A percentile compares a stretch with the other conserved stretches of the same genome.
These are phyloP conservation scores for Dipus sagitta DNA, from an alignment of 2,797 vertebrate genomes.

Conservation along the genomic window DNA sequence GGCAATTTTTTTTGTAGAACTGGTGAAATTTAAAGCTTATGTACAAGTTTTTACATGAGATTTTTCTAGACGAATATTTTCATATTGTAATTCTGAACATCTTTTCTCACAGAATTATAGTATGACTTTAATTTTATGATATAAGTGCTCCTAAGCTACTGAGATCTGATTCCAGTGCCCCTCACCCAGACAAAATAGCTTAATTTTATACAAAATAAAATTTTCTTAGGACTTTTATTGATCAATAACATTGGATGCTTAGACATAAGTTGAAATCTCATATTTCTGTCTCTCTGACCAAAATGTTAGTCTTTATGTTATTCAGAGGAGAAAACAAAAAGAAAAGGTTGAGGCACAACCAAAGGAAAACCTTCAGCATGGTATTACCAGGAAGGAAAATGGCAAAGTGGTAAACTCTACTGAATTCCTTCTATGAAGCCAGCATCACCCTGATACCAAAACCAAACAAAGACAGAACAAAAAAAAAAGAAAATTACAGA, in stretches of 20 bases:
- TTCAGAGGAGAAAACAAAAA: background rate
- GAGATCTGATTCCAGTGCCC: background rate
- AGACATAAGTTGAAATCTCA: background rate
- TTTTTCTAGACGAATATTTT: slow-evolving; percentile 34
- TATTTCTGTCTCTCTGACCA: background rate
- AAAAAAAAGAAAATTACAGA: too few species aligned
- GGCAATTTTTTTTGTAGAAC: background rate
- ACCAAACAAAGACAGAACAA: too few species aligned
- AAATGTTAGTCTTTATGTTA: background rate
- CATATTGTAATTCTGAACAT: background rate
- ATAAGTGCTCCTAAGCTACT: background rate
- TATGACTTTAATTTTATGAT: background rate
- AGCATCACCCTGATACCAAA: too few species aligned
- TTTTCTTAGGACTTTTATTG: background rate
- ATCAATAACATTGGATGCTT: background rate
- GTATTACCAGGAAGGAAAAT: background rate
- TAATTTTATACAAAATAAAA: slow-evolving; percentile 39
- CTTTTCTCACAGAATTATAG: background rate
- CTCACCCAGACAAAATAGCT: background rate
- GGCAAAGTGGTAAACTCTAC: background rate
- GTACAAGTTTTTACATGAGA: background rate
- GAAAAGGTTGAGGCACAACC: background rate
- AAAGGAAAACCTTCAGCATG: background rate
- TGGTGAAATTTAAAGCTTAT: slow-evolving; percentile 37
- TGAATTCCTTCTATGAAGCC: too few species aligned